Evolutionary conservation across 2,797 vertebrate species (phyloP).

Genomic region (Pangasius mekongensis): DNA sequence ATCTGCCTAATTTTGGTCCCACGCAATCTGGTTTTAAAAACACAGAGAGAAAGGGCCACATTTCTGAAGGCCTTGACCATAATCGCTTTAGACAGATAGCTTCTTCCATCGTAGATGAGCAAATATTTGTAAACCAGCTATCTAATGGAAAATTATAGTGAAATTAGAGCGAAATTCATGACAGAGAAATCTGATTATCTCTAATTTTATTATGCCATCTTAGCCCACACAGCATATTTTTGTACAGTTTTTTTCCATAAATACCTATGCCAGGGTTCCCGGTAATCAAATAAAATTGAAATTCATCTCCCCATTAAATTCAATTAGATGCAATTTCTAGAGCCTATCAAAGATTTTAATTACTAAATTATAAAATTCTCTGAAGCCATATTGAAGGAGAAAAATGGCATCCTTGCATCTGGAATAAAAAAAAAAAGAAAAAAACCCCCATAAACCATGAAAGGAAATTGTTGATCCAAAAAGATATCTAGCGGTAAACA

Average conservation of each 20-base stretch:
- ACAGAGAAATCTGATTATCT: constrained; percentile 99
- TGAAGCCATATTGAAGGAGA: constrained; percentile 98
- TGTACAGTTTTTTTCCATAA: constrained; percentile 99
- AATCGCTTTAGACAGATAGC: constrained; percentile 99
- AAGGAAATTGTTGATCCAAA: constrained; percentile 89
- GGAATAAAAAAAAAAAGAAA: constrained; percentile 55
- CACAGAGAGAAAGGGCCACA: constrained; percentile 79
- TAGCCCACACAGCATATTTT: constrained; percentile 99
- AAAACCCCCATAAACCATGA: constrained; percentile 84
- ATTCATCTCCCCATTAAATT: constrained; percentile 99
- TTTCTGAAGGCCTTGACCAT: constrained; percentile 85
- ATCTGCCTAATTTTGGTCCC: constrained; percentile 86
- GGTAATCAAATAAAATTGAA: constrained; percentile 99
- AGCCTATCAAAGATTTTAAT: constrained; percentile 99
- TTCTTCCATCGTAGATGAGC: constrained; percentile 99
- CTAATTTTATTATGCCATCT: constrained; percentile 99
- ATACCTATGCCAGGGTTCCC: constrained; percentile 99
- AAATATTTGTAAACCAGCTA: constrained; percentile 99
- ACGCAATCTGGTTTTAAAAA: constrained; percentile 86
- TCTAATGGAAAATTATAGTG: constrained; percentile 99
- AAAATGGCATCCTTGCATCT: constrained; percentile 93
- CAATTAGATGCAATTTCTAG: constrained; percentile 99
- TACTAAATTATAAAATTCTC: constrained; percentile 99
- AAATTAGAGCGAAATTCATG: constrained; percentile 99
- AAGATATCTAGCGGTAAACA: constrained; percentile 83